phyloP scores from a whole-genome alignment of 35 echinoderm and acorn worm species.

The Hemicentrotus pulcherrimus region DNA sequence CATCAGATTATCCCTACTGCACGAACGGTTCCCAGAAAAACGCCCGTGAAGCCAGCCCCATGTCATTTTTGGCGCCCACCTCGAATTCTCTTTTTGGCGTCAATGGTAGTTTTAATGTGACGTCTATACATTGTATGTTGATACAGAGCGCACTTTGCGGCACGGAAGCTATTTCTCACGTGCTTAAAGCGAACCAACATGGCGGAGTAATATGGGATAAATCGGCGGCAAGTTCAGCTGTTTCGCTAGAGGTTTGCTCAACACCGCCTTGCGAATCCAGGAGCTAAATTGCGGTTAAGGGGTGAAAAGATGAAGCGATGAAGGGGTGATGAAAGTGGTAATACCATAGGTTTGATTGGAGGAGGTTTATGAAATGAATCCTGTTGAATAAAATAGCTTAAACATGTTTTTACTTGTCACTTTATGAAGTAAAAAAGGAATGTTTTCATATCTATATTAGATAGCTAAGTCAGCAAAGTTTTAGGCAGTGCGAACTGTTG shows the following conservation, averaged over 20 bases:
- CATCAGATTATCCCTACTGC: neutral
- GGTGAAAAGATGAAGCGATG: no score
- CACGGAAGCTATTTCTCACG: neutral
- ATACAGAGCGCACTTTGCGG: neutral
- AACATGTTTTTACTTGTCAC: no score
- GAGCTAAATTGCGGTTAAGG: neutral
- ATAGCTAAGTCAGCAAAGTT: no score
- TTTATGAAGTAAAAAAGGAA: no score
- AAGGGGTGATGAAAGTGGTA: no score
- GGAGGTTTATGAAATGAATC: no score
- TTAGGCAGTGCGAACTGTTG: no score
- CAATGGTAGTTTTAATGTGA: neutral
- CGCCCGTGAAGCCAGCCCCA: neutral
- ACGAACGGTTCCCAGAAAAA: neutral
- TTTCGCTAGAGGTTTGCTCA: neutral
- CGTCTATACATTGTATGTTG: neutral
- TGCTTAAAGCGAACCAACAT: neutral
- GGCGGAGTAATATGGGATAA: neutral
- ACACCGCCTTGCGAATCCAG: neutral
- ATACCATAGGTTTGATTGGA: no score
- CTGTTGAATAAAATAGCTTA: no score
- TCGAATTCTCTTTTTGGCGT: neutral
- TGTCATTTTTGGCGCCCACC: neutral
- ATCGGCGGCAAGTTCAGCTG: neutral
- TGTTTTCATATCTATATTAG: no score